A percentile compares a stretch with the other conserved stretches of the same genome.
These are phyloP conservation scores for Holothuria leucospilota DNA, from an alignment of 53 echinoderm and acorn worm species.

Conservation along the genomic window DNA sequence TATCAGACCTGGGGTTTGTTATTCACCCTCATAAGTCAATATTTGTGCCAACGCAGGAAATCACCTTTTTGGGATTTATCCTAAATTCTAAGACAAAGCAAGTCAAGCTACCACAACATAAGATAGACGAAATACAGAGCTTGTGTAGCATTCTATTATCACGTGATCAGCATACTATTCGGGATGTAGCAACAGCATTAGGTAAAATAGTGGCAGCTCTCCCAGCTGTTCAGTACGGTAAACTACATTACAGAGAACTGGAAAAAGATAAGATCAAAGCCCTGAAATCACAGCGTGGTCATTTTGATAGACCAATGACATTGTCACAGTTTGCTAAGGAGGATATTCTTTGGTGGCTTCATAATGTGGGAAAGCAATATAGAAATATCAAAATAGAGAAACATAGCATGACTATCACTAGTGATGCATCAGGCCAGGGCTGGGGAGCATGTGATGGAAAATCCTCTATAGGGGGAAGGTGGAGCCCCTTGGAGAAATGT, in stretches of 20 bases:
- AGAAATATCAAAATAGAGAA: constrained; percentile 5
- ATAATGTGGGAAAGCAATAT: not conserved
- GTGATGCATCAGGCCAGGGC: constrained; percentile 60
- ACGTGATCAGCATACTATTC: constrained; percentile 21
- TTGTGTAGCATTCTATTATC: constrained; percentile 24
- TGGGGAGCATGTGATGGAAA: constrained; percentile 58
- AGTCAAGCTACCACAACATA: constrained; percentile 46
- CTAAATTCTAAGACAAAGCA: constrained; percentile 43
- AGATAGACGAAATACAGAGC: constrained; percentile 11
- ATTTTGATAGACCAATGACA: constrained; percentile 60
- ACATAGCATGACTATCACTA: constrained; percentile 9
- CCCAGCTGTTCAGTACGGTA: constrained; percentile 39
- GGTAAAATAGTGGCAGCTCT: constrained; percentile 47
- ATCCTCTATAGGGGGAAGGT: constrained; percentile 58
- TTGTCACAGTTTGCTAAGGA: constrained; percentile 34
- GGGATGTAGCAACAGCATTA: constrained; percentile 28
- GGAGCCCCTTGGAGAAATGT: constrained; percentile 28
- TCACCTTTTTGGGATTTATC: constrained; percentile 46
- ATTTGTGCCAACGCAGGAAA: constrained; percentile 48
- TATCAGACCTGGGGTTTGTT: constrained; percentile 52
- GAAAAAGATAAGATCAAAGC: constrained; percentile 26
- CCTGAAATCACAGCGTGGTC: constrained; percentile 45
- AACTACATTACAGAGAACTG: constrained; percentile 15
- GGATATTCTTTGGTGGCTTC: constrained; percentile 49
- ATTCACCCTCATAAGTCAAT: constrained; percentile 50